Base-by-base conservation (phyloP, 2,797 vertebrate species). In the Melanotaenia maccullochi region DNA sequence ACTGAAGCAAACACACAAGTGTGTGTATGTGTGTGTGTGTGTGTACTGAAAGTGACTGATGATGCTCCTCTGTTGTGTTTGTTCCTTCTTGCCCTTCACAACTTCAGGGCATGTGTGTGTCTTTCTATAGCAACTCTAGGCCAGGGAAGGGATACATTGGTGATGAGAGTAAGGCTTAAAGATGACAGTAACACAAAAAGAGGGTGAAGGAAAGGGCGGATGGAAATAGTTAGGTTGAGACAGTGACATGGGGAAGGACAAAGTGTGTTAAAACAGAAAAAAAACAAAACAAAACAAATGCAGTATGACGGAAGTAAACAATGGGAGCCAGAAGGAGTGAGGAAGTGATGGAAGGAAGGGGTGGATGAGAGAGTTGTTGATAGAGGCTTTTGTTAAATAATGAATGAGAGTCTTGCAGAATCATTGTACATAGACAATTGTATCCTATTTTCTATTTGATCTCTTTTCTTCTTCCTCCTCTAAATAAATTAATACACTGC, bases 91-190 rank as follows among this genome's bases (percentile, higher is more conserved):
- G 72, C 75, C 40, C 28, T 68, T 65, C 35, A 52, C 40, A 84
- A 71, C 82, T 76, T 66, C 4, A 68, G 78, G 85, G 73, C 70
- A 83, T 71, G 76, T 76, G 70, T 83, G 52, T 73, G 62, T 68
- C 80, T 85, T 87, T 55, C 74, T 72, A 81, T 75, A 66, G 78
- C 42, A 88, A 88, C 82, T 69, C 47, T 22, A 44, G 25, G 57
- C 59, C 35, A 65, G 60, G 36, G 33, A 67, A 55, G 56, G 18
- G 44, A 82, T 65, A 3, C 28, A 65, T 55, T 36, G 44, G 51
- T 73, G 71, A 78, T 20, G 35, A 64, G 32, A 72, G 54, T 1
- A 5, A 52, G 54, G 24, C 12, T 9, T 12, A 73, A 22, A 59
- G 42, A 40, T 49, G 22, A 75, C n/a, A 36, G 11, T 18, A 68